A percentile compares a stretch with the other conserved stretches of the same genome.
phyloP scores from a whole-genome alignment of 2,113 vertebrate species.

The Macroglossus sobrinus region DNA sequence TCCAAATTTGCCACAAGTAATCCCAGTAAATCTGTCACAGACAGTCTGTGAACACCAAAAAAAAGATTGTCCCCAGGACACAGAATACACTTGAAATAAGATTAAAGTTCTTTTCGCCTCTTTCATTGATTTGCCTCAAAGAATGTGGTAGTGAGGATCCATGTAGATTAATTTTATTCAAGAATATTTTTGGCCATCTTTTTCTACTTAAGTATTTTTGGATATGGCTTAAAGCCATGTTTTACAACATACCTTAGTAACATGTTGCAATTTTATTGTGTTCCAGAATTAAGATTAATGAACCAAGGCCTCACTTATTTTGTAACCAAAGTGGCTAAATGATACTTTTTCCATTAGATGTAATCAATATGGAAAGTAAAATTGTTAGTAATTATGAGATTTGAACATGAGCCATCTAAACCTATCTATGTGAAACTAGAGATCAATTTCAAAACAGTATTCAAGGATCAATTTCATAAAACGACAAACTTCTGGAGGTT shows the following conservation, averaged over 20 bases:
- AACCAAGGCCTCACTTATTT: constrained; percentile 51
- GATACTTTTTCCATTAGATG: constrained; percentile 67
- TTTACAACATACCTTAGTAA: constrained; percentile 63
- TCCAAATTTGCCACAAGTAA: background rate
- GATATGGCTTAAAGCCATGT: constrained; percentile 64
- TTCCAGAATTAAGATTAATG: constrained; percentile 45
- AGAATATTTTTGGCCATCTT: constrained; percentile 15
- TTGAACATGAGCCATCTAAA: constrained; percentile 67
- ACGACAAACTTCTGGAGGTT: constrained; percentile 72
- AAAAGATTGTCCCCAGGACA: background rate
- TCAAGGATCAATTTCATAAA: constrained; percentile 66
- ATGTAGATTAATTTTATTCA: constrained; percentile 12
- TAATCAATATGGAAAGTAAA: constrained; percentile 76
- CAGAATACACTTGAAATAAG: background rate
- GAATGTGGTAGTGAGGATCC: background rate
- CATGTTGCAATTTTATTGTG: constrained; percentile 29
- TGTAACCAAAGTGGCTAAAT: constrained; percentile 72
- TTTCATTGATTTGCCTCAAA: constrained; percentile 38
- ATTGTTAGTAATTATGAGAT: constrained; percentile 75
- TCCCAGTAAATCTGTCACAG: background rate
- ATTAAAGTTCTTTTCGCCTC: constrained; percentile 28
- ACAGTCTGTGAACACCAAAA: background rate
- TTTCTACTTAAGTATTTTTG: background rate
- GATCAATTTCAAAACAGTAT: constrained; percentile 75
- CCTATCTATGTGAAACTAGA: constrained; percentile 63